Evolutionary conservation across 2,113 vertebrate genomes (phyloP).

Genomic region (Malaclemys terrapin): DNA sequence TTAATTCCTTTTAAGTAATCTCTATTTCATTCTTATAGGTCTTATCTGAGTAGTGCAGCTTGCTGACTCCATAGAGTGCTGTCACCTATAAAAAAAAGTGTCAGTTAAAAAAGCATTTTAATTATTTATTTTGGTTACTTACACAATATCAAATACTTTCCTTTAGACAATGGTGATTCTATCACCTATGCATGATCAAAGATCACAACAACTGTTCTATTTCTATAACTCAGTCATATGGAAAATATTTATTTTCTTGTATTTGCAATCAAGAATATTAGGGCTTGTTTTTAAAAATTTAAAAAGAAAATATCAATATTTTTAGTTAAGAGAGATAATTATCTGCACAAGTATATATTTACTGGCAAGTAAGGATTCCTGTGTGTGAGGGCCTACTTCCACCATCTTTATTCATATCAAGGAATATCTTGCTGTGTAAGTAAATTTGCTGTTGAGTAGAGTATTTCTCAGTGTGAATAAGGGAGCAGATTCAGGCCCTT

Average conservation of each 20-base stretch:
- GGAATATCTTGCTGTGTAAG: background rate
- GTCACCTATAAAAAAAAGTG: background rate
- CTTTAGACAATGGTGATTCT: background rate
- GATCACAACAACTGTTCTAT: accelerated
- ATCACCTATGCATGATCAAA: background rate
- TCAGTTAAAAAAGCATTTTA: background rate
- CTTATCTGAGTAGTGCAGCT: background rate
- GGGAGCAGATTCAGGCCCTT: background rate
- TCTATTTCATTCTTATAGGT: background rate
- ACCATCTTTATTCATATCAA: background rate
- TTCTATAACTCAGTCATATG: background rate
- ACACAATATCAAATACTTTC: background rate
- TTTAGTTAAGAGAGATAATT: background rate
- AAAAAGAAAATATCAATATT: background rate
- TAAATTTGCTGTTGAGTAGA: background rate
- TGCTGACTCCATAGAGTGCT: background rate
- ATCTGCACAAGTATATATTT: accelerated
- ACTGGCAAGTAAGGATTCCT: background rate
- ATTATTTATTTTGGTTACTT: background rate
- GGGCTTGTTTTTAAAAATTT: background rate
- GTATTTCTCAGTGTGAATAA: background rate
- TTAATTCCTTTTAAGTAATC: background rate
- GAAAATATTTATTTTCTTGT: background rate
- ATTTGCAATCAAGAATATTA: background rate
- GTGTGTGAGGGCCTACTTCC: background rate